phyloP scores from a whole-genome alignment of 2,888 invertebrate species.

The Mimumesa dahlbomi region DNA sequence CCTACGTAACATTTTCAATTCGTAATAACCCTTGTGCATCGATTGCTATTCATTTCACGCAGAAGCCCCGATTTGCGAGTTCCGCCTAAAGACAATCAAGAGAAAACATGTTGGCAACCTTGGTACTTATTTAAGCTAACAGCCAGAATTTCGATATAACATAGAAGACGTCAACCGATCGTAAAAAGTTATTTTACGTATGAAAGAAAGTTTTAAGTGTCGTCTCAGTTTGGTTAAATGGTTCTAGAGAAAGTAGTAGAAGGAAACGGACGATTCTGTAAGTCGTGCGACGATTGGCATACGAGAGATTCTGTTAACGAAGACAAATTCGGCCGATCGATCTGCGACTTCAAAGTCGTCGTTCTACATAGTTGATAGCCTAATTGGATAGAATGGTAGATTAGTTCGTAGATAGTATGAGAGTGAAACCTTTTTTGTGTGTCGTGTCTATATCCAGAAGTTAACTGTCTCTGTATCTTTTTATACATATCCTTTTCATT shows the following conservation, averaged over 20 bases:
- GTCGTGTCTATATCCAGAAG: conserved; percentile 60
- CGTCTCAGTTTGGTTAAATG: conserved; percentile 62
- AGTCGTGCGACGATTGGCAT: conserved; percentile 48
- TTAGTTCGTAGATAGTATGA: conserved; percentile 75
- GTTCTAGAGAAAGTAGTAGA: conserved; percentile 68
- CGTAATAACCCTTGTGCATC: no score
- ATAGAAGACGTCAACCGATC: conserved; percentile 59
- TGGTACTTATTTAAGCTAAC: conserved; percentile 53
- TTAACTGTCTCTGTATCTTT: conserved; percentile 48
- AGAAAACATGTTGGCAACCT: conserved; percentile 45
- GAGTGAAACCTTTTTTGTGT: conserved; percentile 66
- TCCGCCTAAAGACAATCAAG: neutral
- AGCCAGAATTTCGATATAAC: conserved; percentile 47
- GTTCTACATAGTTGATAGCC: conserved; percentile 62
- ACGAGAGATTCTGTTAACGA: no score
- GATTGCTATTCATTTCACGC: no score
- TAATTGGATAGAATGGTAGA: conserved; percentile 68
- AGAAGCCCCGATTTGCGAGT: no score
- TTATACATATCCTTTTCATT: conserved; percentile 42
- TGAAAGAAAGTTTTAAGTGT: conserved; percentile 51
- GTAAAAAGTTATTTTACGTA: conserved; percentile 55
- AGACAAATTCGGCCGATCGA: conserved; percentile 35
- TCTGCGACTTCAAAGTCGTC: conserved; percentile 50
- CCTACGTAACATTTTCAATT: no score
- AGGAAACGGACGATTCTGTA: conserved; percentile 55